phyloP scores from a whole-genome alignment of 2,113 vertebrate genomes.

The Cyprinus carpio region DNA sequence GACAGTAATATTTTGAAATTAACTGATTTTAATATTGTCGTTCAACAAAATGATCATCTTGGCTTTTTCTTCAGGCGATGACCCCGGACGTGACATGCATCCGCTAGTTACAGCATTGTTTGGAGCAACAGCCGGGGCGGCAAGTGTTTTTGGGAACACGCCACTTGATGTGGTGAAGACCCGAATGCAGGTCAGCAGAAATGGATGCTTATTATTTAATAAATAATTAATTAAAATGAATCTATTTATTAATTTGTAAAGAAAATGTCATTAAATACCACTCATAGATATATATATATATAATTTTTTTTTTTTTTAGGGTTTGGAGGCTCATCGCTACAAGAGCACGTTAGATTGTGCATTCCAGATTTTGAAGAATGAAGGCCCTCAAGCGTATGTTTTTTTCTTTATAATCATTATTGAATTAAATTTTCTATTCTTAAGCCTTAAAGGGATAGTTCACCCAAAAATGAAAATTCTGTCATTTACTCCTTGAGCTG shows the following conservation, averaged over 20 bases:
- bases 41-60: not conserved
- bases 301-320: constrained; percentile 58
- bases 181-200: constrained; percentile 78
- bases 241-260: not conserved
- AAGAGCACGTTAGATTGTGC: constrained; percentile 81
- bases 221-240: not conserved
- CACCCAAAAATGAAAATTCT: not conserved
- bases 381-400: constrained; percentile 80
- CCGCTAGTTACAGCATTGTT: constrained; percentile 79
- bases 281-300: not conserved
- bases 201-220: not conserved
- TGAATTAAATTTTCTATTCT: no score
- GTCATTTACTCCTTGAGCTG: not conserved
- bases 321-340: constrained; percentile 81
- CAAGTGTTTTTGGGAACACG: constrained; percentile 82
- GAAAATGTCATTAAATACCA: not conserved
- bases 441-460: not conserved
- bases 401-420: not conserved
- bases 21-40: not conserved
- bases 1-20: not conserved
- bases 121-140: constrained; percentile 78
- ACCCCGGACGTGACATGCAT: constrained; percentile 74
- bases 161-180: constrained; percentile 84
- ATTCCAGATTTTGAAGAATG: constrained; percentile 80
- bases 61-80: constrained; percentile 68